Percentiles rank a stretch among this genome's conserved stretches.
These are phyloP conservation scores for Gisinianus flammeolus DNA, from an alignment of 2,888 invertebrate species.

Conservation along the genomic window DNA sequence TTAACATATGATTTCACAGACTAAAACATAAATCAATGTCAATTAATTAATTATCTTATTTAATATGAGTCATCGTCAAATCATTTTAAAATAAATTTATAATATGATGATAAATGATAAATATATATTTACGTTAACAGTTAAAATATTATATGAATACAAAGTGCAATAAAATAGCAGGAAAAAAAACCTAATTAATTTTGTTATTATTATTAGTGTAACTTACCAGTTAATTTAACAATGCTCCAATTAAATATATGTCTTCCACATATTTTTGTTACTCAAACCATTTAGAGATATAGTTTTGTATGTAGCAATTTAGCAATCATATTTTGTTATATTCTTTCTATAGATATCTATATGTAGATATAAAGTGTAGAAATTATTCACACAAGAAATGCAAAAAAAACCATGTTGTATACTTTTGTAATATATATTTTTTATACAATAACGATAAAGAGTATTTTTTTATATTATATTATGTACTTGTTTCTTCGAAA, in stretches of 20 bases:
- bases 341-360: neutral
- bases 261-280: neutral
- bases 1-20: constrained; percentile 33
- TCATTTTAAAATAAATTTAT: neutral
- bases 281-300: too few relatives aligned
- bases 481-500: too few relatives aligned
- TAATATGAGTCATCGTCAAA: neutral
- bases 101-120: neutral
- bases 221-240: too few relatives aligned
- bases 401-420: too few relatives aligned
- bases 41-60: neutral
- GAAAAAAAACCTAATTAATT: neutral
- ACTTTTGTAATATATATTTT: too few relatives aligned
- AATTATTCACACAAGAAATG: too few relatives aligned
- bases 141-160: neutral
- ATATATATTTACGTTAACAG: neutral
- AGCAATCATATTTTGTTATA: neutral
- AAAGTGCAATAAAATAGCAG: neutral
- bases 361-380: neutral
- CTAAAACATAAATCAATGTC: neutral
- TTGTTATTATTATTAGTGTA: neutral
- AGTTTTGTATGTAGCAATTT: too few relatives aligned
- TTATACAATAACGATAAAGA: too few relatives aligned
- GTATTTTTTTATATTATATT: too few relatives aligned
- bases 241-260: neutral